Evolutionary conservation across 2,113 vertebrate species (phyloP), one percentile per base, ranked within the genome.

Genomic region (Gavia stellata): DNA sequence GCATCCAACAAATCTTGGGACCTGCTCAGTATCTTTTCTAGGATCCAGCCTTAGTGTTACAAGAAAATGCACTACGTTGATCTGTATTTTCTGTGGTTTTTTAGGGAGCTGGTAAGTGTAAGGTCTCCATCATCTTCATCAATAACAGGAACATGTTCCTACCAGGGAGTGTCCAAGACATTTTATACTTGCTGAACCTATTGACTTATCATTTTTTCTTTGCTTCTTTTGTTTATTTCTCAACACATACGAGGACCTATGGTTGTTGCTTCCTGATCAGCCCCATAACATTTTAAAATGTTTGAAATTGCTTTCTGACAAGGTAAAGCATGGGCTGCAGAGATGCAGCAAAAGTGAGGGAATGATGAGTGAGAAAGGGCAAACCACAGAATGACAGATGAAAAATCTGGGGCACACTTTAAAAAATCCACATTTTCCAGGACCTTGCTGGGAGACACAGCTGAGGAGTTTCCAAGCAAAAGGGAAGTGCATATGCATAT

Each of bases 161-260:
- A 45, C 33, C 45, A 29, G 26, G 5, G 2, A 58, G 6, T 3
- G 7, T 49, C 56, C 45, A 45, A 71, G 23, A 12, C 3, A 19
- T 67, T 81, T 77, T 23, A 36, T 53, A 18, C 49, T 63, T 81
- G 6, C 6, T 49, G 45, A 49, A 59, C 31, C 13, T 65, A 20
- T 38, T 67, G 10, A n/a, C 15, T 63, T 58, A 34, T 23, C 14
- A 29, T 74, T 94, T 67, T 58, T 40, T 9, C 2, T 74, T 73
- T 72, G 4, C 9, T 78, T 50, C 20, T 72, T 73, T n/a, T 59
- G 3, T 55, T 67, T 26, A 17, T 55, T 92, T 90, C 42, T 79
- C 15, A 66, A 4, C 8, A 17, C 15, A 31, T 49, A 31, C 0
- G 1, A 68, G 28, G 4, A 38, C 13, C 23, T 66, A 12, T 17